Evolutionary conservation across 2,797 vertebrate genomes (phyloP).

Genomic region (Sarcophilus harrisii): DNA sequence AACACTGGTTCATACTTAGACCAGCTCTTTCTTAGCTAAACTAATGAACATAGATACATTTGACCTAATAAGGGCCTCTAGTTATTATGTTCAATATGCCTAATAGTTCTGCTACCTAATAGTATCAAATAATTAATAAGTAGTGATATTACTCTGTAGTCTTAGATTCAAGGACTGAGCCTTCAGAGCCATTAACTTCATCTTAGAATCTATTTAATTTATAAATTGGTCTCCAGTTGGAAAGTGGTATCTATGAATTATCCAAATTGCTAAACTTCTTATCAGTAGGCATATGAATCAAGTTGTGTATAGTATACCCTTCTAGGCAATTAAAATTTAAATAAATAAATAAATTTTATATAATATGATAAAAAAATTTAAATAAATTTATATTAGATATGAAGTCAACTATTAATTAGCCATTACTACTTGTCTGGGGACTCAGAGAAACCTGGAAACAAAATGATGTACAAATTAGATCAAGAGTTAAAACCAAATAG

Average conservation of each 20-base stretch:
- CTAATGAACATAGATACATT: not conserved
- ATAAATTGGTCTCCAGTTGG: not conserved
- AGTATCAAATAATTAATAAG: not conserved
- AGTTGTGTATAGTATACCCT: not conserved
- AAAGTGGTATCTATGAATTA: not conserved
- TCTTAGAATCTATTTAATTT: not conserved
- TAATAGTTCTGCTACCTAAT: not conserved
- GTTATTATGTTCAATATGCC: not conserved
- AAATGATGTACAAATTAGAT: not conserved
- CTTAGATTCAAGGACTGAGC: constrained; percentile 22
- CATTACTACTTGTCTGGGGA: not conserved
- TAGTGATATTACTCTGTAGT: constrained; percentile 30
- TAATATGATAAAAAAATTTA: not conserved
- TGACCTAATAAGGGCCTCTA: constrained; percentile 9
- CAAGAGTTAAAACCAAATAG: not conserved
- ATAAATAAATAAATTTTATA: too few relatives aligned
- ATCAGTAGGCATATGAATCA: not conserved
- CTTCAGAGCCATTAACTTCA: constrained; percentile 20
- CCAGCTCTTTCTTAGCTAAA: not conserved
- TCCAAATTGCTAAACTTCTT: not conserved
- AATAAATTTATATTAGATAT: not conserved
- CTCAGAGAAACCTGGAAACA: not conserved
- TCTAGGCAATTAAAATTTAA: not conserved
- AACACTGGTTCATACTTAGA: constrained; percentile 48
- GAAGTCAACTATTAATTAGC: not conserved